Base-by-base conservation (phyloP, 2,888 invertebrate genomes). In the Leptinotarsa tumamoca region DNA sequence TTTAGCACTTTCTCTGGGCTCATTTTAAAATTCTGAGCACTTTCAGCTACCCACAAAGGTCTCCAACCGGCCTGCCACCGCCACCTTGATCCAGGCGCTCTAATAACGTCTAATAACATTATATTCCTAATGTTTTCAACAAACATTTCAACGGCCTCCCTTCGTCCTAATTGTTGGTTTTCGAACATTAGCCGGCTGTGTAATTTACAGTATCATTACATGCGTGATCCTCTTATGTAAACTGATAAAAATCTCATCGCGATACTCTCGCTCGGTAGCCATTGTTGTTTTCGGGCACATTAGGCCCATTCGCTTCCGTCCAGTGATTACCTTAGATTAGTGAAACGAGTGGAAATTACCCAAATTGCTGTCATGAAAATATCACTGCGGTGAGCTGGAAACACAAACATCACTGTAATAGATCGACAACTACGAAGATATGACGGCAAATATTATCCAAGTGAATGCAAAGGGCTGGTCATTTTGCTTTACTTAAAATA, bases 191-290 rank as follows among this genome's bases (percentile, higher is more conserved):
- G 82, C 78, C 80, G 78, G 83, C 73, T 66, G 80, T 82, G 80
- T 84, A 84, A 85, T 85, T 84, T 83, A 83, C 84, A 83, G 83
- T 86, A 84, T 86, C 87, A 86, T 87, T 87, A 87, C 85, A 85
- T 84, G 83, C 84, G 85, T 85, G 86, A 87, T 87, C 83, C 85
- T 85, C 85, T 84, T 84, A 84, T 85, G 84, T 79, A 63, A 72
- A 75, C 76, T 78, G 86, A 86, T 87, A 86, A 82, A 81, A 78
- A 87, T 87, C 86, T 85, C 83, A 84, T 84, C 83, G 83, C 82
- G 81, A 84, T 83, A 81, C 79, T 78, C 81, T 82, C 81, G 79
- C 71, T 77, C 70, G 76, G 78, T 79, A 80, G 80, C 82, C 81
- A 85, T 85, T 86, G 84, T 85, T 83, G 83, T 82, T 80, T 78